A percentile compares a stretch with the other conserved stretches of the same genome.
Evolutionary conservation across 1,140 invertebrate genomes (phyloP).

Genomic region (Hetaerina americana): DNA sequence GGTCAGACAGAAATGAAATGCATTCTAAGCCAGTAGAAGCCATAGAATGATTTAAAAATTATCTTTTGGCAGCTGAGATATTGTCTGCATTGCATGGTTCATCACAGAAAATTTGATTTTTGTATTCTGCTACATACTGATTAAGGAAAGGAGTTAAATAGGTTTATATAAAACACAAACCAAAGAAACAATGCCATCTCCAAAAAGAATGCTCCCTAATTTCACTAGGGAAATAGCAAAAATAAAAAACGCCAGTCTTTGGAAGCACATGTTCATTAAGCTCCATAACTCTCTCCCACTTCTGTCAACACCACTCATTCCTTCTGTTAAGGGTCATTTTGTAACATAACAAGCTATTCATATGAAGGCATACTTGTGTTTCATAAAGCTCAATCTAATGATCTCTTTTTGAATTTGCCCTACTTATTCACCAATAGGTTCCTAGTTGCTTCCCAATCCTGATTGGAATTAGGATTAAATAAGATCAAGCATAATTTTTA

Average conservation of each 20-base stretch:
- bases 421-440: neutral
- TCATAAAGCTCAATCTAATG: neutral
- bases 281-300: neutral
- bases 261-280: neutral
- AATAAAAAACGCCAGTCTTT: neutral
- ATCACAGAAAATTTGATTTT: no score
- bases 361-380: neutral
- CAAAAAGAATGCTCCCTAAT: no score
- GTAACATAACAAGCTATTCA: neutral
- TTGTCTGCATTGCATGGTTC: no score
- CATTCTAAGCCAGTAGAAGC: neutral
- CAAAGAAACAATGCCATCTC: no score
- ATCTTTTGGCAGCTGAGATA: no score
- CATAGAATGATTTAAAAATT: no score
- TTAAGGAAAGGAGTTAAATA: no score
- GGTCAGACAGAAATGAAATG: no score
- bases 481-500: neutral
- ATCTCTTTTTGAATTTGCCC: neutral
- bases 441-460: neutral
- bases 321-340: neutral
- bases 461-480: neutral
- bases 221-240: neutral
- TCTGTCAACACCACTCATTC: no score
- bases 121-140: no score
- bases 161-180: no score